A percentile compares a stretch with the other conserved stretches of the same genome.
phyloP scores from a whole-genome alignment of 2,888 invertebrate genomes.

The Andrena praecox region DNA sequence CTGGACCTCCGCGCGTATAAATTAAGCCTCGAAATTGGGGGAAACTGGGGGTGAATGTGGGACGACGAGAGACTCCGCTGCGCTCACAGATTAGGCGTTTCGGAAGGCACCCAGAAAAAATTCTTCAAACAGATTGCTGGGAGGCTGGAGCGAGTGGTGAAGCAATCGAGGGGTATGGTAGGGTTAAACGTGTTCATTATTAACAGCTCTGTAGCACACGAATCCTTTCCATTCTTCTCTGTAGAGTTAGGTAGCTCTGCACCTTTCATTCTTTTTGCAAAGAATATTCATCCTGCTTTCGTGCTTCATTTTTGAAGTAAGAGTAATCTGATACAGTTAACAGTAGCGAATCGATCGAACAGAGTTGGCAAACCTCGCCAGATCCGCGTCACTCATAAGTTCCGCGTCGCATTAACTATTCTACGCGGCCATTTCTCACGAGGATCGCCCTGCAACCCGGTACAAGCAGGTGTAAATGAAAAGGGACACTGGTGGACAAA shows the following conservation, averaged over 20 bases:
- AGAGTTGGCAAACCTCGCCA: background rate
- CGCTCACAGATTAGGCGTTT: background rate
- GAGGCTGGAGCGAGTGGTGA: background rate
- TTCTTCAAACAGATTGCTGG: slow-evolving; percentile 1
- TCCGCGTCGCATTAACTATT: background rate
- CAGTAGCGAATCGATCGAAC: background rate
- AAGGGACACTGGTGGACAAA: slow-evolving; percentile 47
- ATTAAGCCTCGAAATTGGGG: slow-evolving; percentile 39
- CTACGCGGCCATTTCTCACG: background rate
- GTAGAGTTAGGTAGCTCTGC: background rate
- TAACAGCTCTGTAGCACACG: background rate
- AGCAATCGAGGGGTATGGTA: background rate
- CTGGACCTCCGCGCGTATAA: slow-evolving; percentile 12
- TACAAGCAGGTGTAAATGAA: slow-evolving; percentile 50
- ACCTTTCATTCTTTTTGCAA: background rate
- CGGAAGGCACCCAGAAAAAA: background rate
- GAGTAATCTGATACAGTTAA: too few species aligned
- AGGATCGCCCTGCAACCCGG: background rate
- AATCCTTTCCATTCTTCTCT: background rate
- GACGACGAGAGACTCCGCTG: background rate
- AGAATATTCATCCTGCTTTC: background rate
- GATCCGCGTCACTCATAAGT: background rate
- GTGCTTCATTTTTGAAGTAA: too few species aligned
- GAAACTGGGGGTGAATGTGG: slow-evolving; percentile 31
- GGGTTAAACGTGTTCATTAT: slow-evolving; percentile 7